A percentile compares a stretch with the other conserved stretches of the same genome.
These are phyloP conservation scores for Indicator indicator DNA, from an alignment of 2,113 vertebrate genomes.

Conservation along the genomic window DNA sequence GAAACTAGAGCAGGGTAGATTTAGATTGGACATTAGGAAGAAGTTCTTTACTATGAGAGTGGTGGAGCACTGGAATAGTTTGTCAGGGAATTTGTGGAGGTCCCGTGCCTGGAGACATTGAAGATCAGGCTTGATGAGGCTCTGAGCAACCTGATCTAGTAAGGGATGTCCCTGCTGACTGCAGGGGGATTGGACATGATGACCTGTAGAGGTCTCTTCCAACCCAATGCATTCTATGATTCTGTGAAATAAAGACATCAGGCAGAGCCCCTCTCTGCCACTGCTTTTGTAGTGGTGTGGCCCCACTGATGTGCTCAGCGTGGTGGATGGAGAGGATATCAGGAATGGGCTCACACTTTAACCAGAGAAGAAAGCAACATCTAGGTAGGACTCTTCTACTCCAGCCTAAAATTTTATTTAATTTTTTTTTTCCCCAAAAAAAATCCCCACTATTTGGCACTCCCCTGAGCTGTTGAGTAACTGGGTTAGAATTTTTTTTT, in stretches of 20 bases:
- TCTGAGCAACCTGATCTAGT: too few species aligned
- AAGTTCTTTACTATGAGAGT: too few species aligned
- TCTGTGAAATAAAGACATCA: rapidly evolving
- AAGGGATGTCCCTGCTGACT: too few species aligned
- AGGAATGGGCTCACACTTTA: rapidly evolving
- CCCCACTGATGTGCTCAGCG: rapidly evolving
- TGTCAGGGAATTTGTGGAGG: too few species aligned
- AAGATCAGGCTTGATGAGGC: too few species aligned
- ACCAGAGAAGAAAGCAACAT: neutral
- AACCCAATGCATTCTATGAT: too few species aligned
- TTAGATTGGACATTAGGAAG: too few species aligned
- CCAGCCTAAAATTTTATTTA: neutral
- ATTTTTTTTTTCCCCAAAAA: neutral
- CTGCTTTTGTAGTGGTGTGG: neutral
- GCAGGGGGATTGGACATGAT: too few species aligned
- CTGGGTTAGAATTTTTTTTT: constrained; percentile 41
- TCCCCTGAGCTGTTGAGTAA: constrained; percentile 60
- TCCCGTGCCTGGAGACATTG: too few species aligned
- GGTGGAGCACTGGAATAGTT: too few species aligned
- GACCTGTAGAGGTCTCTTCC: too few species aligned
- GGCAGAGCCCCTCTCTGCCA: neutral
- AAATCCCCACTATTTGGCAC: neutral
- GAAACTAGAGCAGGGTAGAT: too few species aligned
- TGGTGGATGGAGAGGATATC: neutral
- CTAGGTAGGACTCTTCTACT: constrained; percentile 21